Percentiles rank a stretch among this genome's conserved stretches.
Conservation (phyloP, 2,888 invertebrate genomes). For the Drosophila macrospina region DNA sequence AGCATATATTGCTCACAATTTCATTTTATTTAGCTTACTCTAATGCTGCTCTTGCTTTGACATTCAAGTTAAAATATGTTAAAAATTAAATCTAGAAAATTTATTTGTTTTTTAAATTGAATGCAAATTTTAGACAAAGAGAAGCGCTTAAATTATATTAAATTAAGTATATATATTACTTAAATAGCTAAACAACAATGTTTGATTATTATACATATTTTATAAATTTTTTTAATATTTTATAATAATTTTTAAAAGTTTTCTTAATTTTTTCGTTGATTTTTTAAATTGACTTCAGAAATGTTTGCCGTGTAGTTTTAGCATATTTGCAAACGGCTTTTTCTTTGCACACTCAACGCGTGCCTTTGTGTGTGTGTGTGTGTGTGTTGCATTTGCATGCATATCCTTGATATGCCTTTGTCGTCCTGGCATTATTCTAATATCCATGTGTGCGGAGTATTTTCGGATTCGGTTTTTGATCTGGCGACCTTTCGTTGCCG, state of each 20-base stretch:
- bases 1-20: too few species aligned
- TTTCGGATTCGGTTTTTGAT: constrained; percentile 34
- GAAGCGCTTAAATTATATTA: neutral
- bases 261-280: neutral
- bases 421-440: constrained; percentile 72
- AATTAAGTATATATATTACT: too few species aligned
- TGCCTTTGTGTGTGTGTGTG: constrained; percentile 17
- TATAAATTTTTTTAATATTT: too few species aligned
- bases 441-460: constrained; percentile 49
- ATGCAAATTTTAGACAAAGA: too few species aligned
- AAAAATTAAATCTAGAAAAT: too few species aligned
- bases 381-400: constrained; percentile 54
- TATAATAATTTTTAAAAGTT: neutral
- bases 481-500: constrained; percentile 24
- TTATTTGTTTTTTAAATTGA: too few species aligned
- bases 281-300: too few species aligned
- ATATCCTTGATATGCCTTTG: constrained; percentile 63
- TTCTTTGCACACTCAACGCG: constrained; percentile 14
- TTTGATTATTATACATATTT: too few species aligned
- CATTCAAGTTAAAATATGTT: too few species aligned
- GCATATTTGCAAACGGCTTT: constrained; percentile 67
- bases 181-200: too few species aligned
- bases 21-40: too few species aligned
- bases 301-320: constrained; percentile 28
- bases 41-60: too few species aligned